Evolutionary conservation across 1,140 invertebrate species (phyloP).

Genomic region (Bombus waltoni): DNA sequence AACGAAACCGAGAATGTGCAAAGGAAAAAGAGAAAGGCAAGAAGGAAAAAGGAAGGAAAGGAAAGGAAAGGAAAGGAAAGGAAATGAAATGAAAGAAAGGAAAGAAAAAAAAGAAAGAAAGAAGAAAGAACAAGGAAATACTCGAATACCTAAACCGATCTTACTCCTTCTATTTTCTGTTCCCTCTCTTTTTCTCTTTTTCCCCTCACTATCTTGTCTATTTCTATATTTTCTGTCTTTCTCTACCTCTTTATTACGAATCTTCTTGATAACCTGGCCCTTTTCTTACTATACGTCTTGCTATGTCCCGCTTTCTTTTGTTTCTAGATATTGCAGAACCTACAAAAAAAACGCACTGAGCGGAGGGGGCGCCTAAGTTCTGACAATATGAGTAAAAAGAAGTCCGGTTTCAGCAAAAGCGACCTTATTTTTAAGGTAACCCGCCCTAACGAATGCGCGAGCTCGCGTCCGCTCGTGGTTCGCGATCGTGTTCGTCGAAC

Average conservation of each 20-base stretch:
- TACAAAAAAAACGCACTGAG: conserved; percentile 98
- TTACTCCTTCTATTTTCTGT: conserved; percentile 34
- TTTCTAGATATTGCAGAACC: conserved; percentile 98
- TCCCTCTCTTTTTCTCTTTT: conserved; percentile 25
- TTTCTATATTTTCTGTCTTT: conserved; percentile 55
- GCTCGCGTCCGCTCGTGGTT: conserved; percentile 75
- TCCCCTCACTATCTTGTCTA: conserved; percentile 19
- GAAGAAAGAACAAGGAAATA: conserved; percentile 16
- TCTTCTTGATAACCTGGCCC: conserved; percentile 75
- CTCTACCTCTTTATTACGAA: conserved; percentile 49
- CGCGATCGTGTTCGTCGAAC: conserved; percentile 53
- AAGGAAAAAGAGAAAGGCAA: background rate
- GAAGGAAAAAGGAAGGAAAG: background rate
- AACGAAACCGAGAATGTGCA: background rate
- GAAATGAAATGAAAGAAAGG: too few relatives aligned
- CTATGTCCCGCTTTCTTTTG: conserved; percentile 88
- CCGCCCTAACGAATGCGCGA: conserved; percentile 82
- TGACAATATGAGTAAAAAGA: conserved; percentile 94
- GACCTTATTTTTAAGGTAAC: conserved; percentile 98
- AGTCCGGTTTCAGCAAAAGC: conserved; percentile 94
- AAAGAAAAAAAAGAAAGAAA: background rate
- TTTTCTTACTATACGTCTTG: conserved; percentile 83
- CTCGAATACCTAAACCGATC: conserved; percentile 22
- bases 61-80: background rate
- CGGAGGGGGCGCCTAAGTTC: conserved; percentile 95